Evolutionary conservation across 1,140 invertebrate genomes (phyloP), one percentile per base, ranked within the genome.

Genomic region (Bilobella aurantiaca): DNA sequence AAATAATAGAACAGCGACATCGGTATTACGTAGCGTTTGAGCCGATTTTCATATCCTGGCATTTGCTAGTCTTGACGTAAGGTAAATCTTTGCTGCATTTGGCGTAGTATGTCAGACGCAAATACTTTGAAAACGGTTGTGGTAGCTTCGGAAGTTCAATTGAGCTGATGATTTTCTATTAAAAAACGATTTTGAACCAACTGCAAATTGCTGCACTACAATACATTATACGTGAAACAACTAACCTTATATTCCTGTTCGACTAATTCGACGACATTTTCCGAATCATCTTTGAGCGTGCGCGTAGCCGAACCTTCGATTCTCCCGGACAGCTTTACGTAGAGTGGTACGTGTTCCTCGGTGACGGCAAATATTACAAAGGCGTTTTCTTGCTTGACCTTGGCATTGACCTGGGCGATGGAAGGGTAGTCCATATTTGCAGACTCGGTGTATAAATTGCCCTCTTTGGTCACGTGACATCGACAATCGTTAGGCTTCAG

Each of bases 251-350:
- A 95, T 74, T 95, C 90, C 64, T 92, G 86, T 68, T 85, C 82
- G 63, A 98, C 90, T 37, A 98, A 81, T 63, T 89, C 84, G 3
- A 97, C 92, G 58, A 99, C 89, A 76, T 98, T 98, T 57, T 86
- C 86, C 0, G 94, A 97, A 78, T 96, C 91, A 56, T 87, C 79
- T 0, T 87, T 87, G 16, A 99, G 79, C 63, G 85, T 84, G 29
- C 92, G 93, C 53, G 87, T 86, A 68, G 86, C 88, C 2, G 95
- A 86, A 74, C 86, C 90, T 80, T 89, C 87, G 69, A 91, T 89
- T 69, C 87, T 83, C 30, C 84, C 79, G 25, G 82, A 86, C 1
- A 98, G 79, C 73, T 85, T 82, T 69, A 89, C 81, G 78, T 99
- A 99, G 23, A 94, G 84, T 5, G 79, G 78, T 66, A 87, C 82